Evolutionary conservation across 2,797 vertebrate species (phyloP).

Genomic region (Furcifer pardalis): DNA sequence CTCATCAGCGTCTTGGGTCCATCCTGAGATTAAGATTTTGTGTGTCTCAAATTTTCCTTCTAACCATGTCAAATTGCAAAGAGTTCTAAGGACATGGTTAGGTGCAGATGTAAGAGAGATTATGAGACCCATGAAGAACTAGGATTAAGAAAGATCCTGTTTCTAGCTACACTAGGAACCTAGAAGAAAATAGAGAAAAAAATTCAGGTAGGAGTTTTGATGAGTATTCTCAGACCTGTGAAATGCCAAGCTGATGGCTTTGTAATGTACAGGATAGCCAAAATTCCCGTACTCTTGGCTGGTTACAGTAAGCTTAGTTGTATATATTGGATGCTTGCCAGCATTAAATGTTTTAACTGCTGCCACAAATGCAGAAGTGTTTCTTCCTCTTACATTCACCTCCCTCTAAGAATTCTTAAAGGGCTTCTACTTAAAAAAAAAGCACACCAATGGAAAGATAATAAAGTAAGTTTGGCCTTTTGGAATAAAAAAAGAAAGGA

Average conservation of each 20-base stretch:
- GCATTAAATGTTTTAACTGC: conserved; percentile 46
- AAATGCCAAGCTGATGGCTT: background rate
- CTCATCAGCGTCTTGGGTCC: background rate
- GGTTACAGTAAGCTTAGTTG: conserved; percentile 41
- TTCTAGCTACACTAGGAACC: background rate
- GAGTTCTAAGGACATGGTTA: background rate
- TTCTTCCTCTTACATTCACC: conserved; percentile 49
- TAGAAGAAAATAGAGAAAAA: background rate
- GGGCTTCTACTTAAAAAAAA: conserved; percentile 40
- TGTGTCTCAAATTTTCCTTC: background rate
- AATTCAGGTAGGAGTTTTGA: background rate
- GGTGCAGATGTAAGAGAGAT: background rate
- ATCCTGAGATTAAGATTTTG: background rate
- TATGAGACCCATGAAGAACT: background rate
- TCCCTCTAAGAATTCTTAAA: conserved; percentile 57
- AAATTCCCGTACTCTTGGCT: conserved; percentile 20
- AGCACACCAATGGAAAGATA: conserved; percentile 42
- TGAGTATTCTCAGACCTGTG: conserved; percentile 13
- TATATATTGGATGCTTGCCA: conserved; percentile 53
- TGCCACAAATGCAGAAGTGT: conserved; percentile 4
- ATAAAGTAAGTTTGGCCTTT: conserved; percentile 42
- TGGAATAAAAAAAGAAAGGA: conserved; percentile 48
- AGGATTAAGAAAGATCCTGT: background rate
- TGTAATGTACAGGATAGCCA: conserved; percentile 22
- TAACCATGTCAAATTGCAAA: background rate